A percentile compares a stretch with the other conserved stretches of the same genome.
phyloP scores from a whole-genome alignment of 2,888 invertebrate species.

The Sesamia inferens region DNA sequence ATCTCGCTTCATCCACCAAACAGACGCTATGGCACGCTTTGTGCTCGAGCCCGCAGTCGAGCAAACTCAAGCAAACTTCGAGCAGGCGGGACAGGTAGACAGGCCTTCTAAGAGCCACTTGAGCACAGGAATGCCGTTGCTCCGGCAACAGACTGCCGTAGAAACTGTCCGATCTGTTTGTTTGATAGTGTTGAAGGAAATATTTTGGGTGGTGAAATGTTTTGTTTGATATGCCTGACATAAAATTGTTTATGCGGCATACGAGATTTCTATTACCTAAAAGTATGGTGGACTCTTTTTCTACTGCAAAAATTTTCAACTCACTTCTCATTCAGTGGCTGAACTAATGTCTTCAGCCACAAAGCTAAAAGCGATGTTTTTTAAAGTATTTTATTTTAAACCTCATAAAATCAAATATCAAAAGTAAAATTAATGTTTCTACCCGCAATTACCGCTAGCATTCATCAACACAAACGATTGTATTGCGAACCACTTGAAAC shows the following conservation, averaged over 20 bases:
- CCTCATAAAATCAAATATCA: constrained; percentile 8
- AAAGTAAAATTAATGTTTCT: constrained; percentile 43
- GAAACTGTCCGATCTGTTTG: constrained; percentile 49
- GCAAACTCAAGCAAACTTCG: constrained; percentile 56
- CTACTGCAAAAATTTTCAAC: neutral
- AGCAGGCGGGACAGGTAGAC: constrained; percentile 61
- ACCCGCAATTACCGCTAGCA: constrained; percentile 65
- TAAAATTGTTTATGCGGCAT: neutral
- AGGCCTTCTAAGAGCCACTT: constrained; percentile 70
- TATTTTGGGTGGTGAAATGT: constrained; percentile 17
- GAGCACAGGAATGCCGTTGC: constrained; percentile 72
- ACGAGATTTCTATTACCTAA: neutral
- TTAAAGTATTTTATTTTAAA: neutral
- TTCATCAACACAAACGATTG: constrained; percentile 76
- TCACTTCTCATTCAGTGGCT: neutral
- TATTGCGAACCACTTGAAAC: constrained; percentile 79
- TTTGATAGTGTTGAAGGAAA: constrained; percentile 29
- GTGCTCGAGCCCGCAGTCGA: constrained; percentile 66
- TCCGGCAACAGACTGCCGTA: constrained; percentile 67
- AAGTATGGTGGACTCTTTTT: neutral
- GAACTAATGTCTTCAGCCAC: neutral
- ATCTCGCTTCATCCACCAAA: constrained; percentile 61
- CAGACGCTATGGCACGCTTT: constrained; percentile 82
- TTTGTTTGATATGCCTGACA: neutral
- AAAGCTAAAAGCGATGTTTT: neutral